These are phyloP conservation scores for Cinclus mexicanus DNA, from an alignment of 2,113 vertebrate species.

Conservation along the genomic window DNA sequence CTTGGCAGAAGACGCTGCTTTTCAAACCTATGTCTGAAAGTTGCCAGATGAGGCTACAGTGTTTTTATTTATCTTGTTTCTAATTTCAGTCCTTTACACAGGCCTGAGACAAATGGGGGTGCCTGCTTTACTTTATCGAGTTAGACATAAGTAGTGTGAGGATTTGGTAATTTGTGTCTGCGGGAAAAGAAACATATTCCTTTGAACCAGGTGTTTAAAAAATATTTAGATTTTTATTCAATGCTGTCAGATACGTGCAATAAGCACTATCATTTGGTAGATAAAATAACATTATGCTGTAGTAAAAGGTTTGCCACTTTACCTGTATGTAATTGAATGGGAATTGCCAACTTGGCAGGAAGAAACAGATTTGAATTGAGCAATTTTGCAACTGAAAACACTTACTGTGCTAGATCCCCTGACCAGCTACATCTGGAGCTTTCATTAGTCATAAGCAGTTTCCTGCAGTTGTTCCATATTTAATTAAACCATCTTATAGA, in stretches of 20 bases:
- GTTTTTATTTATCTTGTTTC: not conserved
- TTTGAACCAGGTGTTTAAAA: not conserved
- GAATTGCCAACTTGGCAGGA: not conserved
- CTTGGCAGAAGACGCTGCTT: not conserved
- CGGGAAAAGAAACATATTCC: not conserved
- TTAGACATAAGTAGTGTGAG: not conserved
- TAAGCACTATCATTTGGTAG: not conserved
- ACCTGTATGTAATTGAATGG: not conserved
- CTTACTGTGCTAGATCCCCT: not conserved
- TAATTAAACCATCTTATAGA: not conserved
- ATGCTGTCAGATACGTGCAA: not conserved
- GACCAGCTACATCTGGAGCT: not conserved
- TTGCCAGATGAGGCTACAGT: not conserved
- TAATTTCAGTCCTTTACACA: not conserved
- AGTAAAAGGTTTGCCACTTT: not conserved
- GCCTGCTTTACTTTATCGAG: not conserved
- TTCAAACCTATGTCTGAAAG: not conserved
- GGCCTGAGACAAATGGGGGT: not conserved
- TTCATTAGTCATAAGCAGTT: slow-evolving; percentile 17
- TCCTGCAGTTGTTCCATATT: slow-evolving; percentile 2
- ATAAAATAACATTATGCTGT: not conserved
- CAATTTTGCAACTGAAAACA: not conserved
- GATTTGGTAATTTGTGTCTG: not conserved
- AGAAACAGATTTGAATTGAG: not conserved
- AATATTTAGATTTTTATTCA: not conserved